These are phyloP conservation scores for Ophion obscuratus DNA, from an alignment of 2,888 invertebrate genomes.

Conservation along the genomic window DNA sequence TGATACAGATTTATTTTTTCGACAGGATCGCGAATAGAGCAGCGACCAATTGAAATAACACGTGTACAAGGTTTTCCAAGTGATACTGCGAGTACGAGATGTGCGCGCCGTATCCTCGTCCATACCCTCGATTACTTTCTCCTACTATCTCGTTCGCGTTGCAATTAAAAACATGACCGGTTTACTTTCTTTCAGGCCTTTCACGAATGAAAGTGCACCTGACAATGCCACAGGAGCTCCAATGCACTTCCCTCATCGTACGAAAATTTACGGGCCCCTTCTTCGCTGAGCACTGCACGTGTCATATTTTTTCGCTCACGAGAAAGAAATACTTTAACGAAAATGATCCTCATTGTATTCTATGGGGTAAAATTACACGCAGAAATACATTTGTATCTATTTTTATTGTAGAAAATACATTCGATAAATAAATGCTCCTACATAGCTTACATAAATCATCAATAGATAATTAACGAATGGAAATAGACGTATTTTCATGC, in stretches of 20 bases:
- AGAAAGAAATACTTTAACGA: too few species aligned
- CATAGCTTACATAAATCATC: too few species aligned
- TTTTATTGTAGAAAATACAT: too few species aligned
- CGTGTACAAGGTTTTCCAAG: neutral
- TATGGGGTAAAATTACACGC: too few species aligned
- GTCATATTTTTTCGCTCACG: too few species aligned
- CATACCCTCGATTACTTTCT: slow-evolving; percentile 23
- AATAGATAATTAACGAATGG: too few species aligned
- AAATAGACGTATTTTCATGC: too few species aligned
- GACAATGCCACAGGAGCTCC: neutral
- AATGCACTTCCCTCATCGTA: neutral
- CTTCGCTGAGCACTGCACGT: neutral
- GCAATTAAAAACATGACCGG: slow-evolving; percentile 9
- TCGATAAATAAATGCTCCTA: too few species aligned
- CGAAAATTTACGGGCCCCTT: neutral
- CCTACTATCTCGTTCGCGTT: slow-evolving; percentile 25
- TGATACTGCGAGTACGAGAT: slow-evolving; percentile 18
- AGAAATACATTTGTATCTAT: too few species aligned
- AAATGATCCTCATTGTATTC: too few species aligned
- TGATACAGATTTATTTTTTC: too few species aligned
- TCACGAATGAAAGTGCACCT: slow-evolving; percentile 53
- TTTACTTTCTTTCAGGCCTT: slow-evolving; percentile 58
- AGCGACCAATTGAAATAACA: neutral
- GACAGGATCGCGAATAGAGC: too few species aligned
- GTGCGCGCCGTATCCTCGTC: neutral